Base-by-base conservation (phyloP, 1,140 invertebrate species). In the Lepidurus apus region DNA sequence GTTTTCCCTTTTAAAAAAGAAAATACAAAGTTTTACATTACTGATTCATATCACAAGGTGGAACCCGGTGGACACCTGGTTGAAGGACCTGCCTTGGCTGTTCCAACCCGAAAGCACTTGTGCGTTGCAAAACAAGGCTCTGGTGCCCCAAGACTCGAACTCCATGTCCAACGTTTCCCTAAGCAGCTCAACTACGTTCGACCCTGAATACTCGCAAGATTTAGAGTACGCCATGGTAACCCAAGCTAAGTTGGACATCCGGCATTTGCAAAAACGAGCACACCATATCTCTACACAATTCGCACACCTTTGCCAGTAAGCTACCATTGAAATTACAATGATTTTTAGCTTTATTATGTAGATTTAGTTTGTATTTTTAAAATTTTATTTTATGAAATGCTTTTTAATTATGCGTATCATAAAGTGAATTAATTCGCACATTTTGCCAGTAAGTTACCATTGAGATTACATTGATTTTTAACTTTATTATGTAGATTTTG, bases 221-320 rank as follows among this genome's bases (percentile, higher is more conserved):
- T 44, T 73, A 7, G 75, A 74, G 21, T 79, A 79, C 78, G 73
- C 42, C 10, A 74, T 44, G 42, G 75, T 74, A 7, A 44, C 75
- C 17, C 74, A 44, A 47, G 78, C 78, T 45, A 43, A 47, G 7
- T 43, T 74, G 43, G 65, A 79, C 73, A 74, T 86, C 77, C 81
- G 84, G 78, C 81, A 81, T 73, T 84, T 87, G 42, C 83, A 85
- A 80, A 82, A 81, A 77, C 82, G 85, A 75, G 88, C 89, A 9
- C 86, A 87, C 79, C 82, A 85, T 26, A 88, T 91, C 74, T 88
- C 89, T 76, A 83, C 83, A 11, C 88, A 90, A 82, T 91, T 90
- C 81, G 84, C 87, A 43, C 88, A 87, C 81, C 83, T 90, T 5
- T 90, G 89, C 85, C 87, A 85, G 89, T 90, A 83, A 86, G 84